Percentiles rank a stretch among this genome's conserved stretches.
phyloP scores from a whole-genome alignment of 2,797 vertebrate genomes.

The Bradypodion pumilum region DNA sequence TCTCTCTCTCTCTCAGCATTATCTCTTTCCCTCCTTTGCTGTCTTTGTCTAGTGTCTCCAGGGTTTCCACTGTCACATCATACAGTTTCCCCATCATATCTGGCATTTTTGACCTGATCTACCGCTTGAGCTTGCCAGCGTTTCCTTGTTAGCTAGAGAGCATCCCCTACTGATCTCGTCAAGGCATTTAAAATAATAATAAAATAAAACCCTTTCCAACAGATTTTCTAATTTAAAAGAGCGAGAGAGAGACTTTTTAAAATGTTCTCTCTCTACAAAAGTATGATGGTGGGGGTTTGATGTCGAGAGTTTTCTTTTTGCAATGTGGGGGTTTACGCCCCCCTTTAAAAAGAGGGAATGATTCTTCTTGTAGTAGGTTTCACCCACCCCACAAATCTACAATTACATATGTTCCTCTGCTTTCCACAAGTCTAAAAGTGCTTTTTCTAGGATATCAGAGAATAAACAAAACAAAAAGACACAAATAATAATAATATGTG shows the following conservation, averaged over 20 bases:
- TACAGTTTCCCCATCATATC: constrained; percentile 67
- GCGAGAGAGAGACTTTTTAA: constrained; percentile 44
- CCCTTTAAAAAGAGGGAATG: constrained; percentile 43
- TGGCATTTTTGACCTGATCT: constrained; percentile 70
- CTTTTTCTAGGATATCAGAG: constrained; percentile 8
- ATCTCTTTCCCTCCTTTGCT: constrained; percentile 64
- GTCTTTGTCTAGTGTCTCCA: constrained; percentile 66
- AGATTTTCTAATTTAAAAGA: constrained; percentile 38
- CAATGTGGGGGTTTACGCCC: constrained; percentile 36
- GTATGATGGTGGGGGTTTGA: constrained; percentile 22
- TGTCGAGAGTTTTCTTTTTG: constrained; percentile 18
- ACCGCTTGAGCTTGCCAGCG: constrained; percentile 55
- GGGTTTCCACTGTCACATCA: constrained; percentile 67
- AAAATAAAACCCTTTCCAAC: constrained; percentile 47
- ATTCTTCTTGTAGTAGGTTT: constrained; percentile 49
- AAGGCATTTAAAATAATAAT: constrained; percentile 35
- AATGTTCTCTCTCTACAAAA: constrained; percentile 44
- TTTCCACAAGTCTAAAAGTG: not conserved
- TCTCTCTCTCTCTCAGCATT: constrained; percentile 54
- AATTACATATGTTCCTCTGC: constrained; percentile 10
- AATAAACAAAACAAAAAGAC: too few relatives aligned
- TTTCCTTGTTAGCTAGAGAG: constrained; percentile 63
- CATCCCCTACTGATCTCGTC: constrained; percentile 59
- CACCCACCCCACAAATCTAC: constrained; percentile 12
- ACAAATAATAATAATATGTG: too few relatives aligned